Base-by-base conservation (phyloP, 1,140 invertebrate genomes). In the Drosophila ogumai region DNA sequence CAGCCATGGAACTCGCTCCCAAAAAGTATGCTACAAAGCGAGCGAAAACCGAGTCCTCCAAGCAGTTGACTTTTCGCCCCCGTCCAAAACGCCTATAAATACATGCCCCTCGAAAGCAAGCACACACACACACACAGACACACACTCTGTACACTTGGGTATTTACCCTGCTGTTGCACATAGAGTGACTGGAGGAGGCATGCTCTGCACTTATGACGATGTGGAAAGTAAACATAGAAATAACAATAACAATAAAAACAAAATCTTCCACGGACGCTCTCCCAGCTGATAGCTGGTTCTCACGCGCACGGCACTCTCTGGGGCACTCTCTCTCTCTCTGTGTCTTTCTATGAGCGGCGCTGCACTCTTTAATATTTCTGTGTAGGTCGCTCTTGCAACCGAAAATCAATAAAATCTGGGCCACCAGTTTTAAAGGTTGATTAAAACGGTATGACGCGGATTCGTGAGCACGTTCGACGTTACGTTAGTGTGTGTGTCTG, bases 391-490 rank as follows among this genome's bases (percentile, higher is more conserved):
- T 59, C 66, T 67, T 56, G 67, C 69, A 79, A 66, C 50, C 41
- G 47, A 85, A 85, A 85, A 85, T 85, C 82, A 86, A 85, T 85
- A 85, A 85, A 85, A 85, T 85, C 82, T 85, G 82, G 82, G 82
- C 82, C 82, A 85, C 63, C 77, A 74, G 60, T 77, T 86, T 85
- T 85, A 85, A 85, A 85, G 82, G 82, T 85, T 85, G 82, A 81
- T 86, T 86, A 75, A 85, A 86, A 81, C 66, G 64, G 60, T 77
- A 74, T 74, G 74, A 73, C 59, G 73, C 50, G 52, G 36, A 28
- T 36, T 22, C 41, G 41, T 66, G 40, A 58, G 34, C n/a, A 41
- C 25, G 31, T 34, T n/a, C 19, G 36, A 17, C 17, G 17, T 50
- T n/a, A 5, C 17, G 8, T 64, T 32, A 32, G 22, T 47, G 32